Conservation (phyloP, 1,140 invertebrate genomes). For the Drosophila grimshawi region DNA sequence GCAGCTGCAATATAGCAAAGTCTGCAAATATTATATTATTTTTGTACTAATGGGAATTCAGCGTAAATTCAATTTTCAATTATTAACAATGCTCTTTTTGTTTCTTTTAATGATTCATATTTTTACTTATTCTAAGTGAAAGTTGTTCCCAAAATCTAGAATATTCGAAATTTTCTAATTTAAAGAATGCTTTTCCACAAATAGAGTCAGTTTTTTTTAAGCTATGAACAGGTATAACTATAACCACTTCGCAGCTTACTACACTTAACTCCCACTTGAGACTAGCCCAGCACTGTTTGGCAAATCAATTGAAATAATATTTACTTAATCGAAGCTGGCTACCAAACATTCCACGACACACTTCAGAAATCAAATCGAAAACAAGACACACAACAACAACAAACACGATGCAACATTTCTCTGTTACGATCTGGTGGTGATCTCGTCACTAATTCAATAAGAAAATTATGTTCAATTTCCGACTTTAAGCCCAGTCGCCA, state of each 20-base stretch:
- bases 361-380: constrained; percentile 79
- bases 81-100: too few species aligned
- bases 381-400: constrained; percentile 58
- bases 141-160: too few species aligned
- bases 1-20: constrained; percentile 3
- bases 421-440: constrained; percentile 29
- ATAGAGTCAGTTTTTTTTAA: background rate
- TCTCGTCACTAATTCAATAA: constrained; percentile 62
- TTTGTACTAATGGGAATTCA: too few species aligned
- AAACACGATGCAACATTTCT: constrained; percentile 23
- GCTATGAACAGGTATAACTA: background rate
- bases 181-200: background rate
- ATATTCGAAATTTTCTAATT: too few species aligned
- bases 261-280: constrained; percentile 20
- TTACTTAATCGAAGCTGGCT: constrained; percentile 60
- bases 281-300: constrained; percentile 51
- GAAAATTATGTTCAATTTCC: constrained; percentile 80
- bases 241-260: constrained; percentile 17
- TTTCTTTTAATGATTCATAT: too few species aligned
- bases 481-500: constrained; percentile 42
- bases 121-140: too few species aligned
- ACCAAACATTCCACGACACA: constrained; percentile 76
- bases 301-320: constrained; percentile 80
- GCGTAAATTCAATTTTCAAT: too few species aligned
- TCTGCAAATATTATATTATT: too few species aligned